Conservation (phyloP, 2,113 vertebrate species). For the Herpailurus yagouaroundi region DNA sequence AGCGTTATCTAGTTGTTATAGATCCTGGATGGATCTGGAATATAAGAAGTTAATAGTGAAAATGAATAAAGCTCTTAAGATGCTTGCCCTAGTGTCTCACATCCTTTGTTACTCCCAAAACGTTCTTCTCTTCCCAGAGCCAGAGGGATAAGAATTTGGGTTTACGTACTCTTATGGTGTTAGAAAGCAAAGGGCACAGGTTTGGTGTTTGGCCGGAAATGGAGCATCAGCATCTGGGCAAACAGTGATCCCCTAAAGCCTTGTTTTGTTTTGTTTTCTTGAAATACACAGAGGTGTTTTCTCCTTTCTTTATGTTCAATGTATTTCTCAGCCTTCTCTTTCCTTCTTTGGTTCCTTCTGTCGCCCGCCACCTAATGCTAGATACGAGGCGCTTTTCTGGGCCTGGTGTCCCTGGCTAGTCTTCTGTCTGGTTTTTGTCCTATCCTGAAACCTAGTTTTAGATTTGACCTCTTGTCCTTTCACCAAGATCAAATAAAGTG, state of each 20-base stretch:
- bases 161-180: not conserved
- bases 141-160: not conserved
- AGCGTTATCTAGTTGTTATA: not conserved
- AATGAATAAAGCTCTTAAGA: not conserved
- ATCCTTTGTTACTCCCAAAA: not conserved
- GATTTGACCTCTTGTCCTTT: slow-evolving; percentile 55
- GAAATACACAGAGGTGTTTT: not conserved
- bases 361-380: not conserved
- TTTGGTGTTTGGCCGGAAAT: not conserved
- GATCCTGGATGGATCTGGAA: not conserved
- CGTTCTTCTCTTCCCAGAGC: not conserved
- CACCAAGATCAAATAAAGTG: slow-evolving; percentile 54
- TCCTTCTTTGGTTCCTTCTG: not conserved
- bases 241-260: not conserved
- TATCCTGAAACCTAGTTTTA: slow-evolving; percentile 53
- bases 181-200: not conserved
- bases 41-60: slow-evolving; percentile 7
- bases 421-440: slow-evolving; percentile 41
- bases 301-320: not conserved
- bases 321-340: not conserved
- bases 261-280: not conserved
- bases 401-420: not conserved
- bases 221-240: not conserved
- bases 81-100: not conserved
- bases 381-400: slow-evolving; percentile 47